Percentiles rank a stretch among this genome's conserved stretches.
Evolutionary conservation across 64 coral and sea anemone species (phyloP).

Genomic region (Catalaphyllia jardinei): DNA sequence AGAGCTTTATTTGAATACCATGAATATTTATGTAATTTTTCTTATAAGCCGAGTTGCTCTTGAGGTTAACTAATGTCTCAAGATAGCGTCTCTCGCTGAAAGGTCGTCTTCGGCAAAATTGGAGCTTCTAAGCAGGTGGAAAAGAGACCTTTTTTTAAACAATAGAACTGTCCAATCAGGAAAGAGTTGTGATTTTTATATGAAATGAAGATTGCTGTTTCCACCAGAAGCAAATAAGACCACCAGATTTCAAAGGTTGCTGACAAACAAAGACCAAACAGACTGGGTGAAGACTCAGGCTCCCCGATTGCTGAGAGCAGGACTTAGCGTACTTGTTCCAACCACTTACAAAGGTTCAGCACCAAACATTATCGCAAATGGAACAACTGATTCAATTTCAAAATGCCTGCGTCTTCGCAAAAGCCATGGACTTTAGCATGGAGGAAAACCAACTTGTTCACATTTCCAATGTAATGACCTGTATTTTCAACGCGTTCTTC

Average conservation of each 20-base stretch:
- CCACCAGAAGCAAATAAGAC: neutral
- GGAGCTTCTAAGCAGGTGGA: neutral
- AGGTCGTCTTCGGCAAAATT: neutral
- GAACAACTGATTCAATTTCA: neutral
- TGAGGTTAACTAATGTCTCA: neutral
- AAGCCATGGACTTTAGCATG: slow-evolving; percentile 31
- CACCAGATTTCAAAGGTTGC: neutral
- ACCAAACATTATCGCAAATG: neutral
- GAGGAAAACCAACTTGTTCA: slow-evolving; percentile 22
- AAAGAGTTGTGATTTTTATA: neutral
- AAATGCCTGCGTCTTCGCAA: slow-evolving; percentile 19
- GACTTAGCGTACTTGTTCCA: neutral
- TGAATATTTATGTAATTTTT: slow-evolving; percentile 1
- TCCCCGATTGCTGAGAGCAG: neutral
- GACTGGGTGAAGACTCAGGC: neutral
- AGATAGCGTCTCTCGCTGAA: neutral
- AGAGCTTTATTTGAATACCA: slow-evolving; percentile 12
- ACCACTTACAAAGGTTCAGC: neutral
- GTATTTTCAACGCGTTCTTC: slow-evolving; percentile 26
- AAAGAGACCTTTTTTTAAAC: neutral
- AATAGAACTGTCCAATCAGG: neutral
- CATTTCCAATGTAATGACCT: slow-evolving; percentile 35
- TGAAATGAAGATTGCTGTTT: neutral
- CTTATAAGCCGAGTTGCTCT: neutral
- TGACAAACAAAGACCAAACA: neutral